Conservation (phyloP, 53 echinoderm and acorn worm genomes). For the Henricia sp. region DNA sequence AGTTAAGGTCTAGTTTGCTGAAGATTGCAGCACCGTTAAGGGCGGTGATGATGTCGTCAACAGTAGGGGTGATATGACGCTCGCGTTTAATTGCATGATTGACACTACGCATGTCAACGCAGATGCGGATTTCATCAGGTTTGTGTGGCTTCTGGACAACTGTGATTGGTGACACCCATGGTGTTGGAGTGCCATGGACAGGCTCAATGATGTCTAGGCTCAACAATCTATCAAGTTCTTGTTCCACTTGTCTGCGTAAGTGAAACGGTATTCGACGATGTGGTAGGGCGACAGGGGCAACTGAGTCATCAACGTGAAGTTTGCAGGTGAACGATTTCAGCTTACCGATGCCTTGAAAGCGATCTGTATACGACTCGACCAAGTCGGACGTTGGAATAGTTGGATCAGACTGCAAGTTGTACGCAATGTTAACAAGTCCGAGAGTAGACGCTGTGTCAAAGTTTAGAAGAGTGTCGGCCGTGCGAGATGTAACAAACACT, state of each 20-base stretch:
- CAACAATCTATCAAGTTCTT: constrained; percentile 51
- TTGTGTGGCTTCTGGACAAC: constrained; percentile 57
- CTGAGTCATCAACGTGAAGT: constrained; percentile 46
- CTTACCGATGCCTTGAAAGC: constrained; percentile 66
- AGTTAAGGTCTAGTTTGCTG: too few species aligned
- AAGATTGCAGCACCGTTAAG: too few species aligned
- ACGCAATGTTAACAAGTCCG: constrained; percentile 22
- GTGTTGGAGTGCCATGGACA: too few species aligned
- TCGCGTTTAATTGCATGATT: too few species aligned
- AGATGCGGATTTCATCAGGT: constrained; percentile 5
- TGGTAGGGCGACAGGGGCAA: constrained; percentile 59
- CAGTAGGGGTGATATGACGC: neutral
- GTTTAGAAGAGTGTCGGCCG: constrained; percentile 44
- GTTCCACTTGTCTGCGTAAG: constrained; percentile 38
- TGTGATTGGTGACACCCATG: constrained; percentile 57
- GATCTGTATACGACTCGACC: constrained; percentile 6
- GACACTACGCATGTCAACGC: too few species aligned
- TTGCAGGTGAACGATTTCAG: constrained; percentile 32
- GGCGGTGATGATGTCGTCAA: constrained; percentile 18
- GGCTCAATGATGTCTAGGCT: constrained; percentile 53
- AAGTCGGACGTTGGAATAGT: neutral
- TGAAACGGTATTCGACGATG: constrained; percentile 34
- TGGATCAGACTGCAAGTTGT: neutral
- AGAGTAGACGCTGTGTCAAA: constrained; percentile 34
- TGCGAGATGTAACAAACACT: constrained; percentile 51